Evolutionary conservation across 1,140 invertebrate species (phyloP).

Genomic region (Asobara japonica): DNA sequence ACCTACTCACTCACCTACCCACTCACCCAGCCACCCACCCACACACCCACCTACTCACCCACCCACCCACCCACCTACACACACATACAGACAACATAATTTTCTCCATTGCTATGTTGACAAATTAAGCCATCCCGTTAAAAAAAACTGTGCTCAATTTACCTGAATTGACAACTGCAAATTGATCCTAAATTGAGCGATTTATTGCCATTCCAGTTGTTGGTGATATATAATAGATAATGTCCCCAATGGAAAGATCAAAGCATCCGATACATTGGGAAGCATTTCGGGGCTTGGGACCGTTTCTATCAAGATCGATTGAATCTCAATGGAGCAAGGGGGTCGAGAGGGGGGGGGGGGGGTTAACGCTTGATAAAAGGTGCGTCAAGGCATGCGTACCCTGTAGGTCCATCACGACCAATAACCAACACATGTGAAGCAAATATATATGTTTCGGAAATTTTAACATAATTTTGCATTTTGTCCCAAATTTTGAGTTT

Average conservation of each 20-base stretch:
- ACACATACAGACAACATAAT: too few species aligned
- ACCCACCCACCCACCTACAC: too few species aligned
- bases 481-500: not conserved
- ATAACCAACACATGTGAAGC: not conserved
- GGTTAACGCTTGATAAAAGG: constrained; percentile 58
- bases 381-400: constrained; percentile 52
- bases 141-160: too few species aligned
- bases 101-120: too few species aligned
- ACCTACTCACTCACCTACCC: too few species aligned
- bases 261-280: constrained; percentile 50
- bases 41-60: too few species aligned
- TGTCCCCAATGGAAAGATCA: constrained; percentile 53
- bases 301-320: constrained; percentile 57
- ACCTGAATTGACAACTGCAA: not conserved
- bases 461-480: too few species aligned
- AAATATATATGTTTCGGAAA: too few species aligned
- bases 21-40: too few species aligned
- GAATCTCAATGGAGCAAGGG: constrained; percentile 47
- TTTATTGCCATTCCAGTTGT: constrained; percentile 22
- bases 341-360: constrained; percentile 1
- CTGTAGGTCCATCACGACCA: constrained; percentile 11
- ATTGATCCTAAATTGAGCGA: constrained; percentile 27
- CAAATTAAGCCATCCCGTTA: too few species aligned
- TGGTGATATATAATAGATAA: constrained; percentile 41
- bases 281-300: constrained; percentile 41